Conservation (phyloP, 2,113 vertebrate species). For the Hippocampus barbouri region DNA sequence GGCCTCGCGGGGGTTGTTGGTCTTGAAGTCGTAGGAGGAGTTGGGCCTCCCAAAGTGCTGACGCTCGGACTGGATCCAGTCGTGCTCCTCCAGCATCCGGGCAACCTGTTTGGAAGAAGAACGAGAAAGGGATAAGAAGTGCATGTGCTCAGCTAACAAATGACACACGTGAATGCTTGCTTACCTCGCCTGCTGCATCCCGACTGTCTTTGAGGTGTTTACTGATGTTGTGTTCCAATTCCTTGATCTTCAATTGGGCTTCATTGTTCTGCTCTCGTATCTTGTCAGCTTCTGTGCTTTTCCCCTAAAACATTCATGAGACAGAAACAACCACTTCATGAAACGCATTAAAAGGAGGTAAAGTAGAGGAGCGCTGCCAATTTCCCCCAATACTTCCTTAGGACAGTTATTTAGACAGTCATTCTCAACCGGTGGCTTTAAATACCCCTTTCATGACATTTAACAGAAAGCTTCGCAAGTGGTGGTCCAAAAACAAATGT, state of each 20-base stretch:
- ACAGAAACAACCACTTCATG: not conserved
- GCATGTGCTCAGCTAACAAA: not conserved
- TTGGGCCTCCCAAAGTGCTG: slow-evolving; percentile 85
- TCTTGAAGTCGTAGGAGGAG: slow-evolving; percentile 88
- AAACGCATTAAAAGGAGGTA: not conserved
- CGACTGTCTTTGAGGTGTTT: slow-evolving; percentile 80
- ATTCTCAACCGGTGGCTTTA: not conserved
- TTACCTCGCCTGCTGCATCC: slow-evolving; percentile 81
- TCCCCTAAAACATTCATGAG: slow-evolving; percentile 53
- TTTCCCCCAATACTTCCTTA: not conserved
- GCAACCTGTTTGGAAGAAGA: slow-evolving; percentile 70
- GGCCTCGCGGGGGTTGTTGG: slow-evolving; percentile 78
- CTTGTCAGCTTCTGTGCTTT: slow-evolving; percentile 71
- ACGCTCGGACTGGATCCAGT: slow-evolving; percentile 90
- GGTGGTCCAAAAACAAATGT: not conserved
- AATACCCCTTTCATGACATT: not conserved
- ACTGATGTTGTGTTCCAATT: slow-evolving; percentile 81
- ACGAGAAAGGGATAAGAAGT: not conserved
- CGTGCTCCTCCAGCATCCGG: slow-evolving; percentile 86
- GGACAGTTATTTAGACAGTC: not conserved
- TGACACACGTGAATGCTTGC: not conserved
- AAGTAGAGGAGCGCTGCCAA: not conserved
- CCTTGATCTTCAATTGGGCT: slow-evolving; percentile 83
- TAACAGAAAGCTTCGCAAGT: not conserved
- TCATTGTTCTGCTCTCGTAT: slow-evolving; percentile 80